These are phyloP conservation scores for Rhingia campestris DNA, from an alignment of 2,888 invertebrate genomes.

Conservation along the genomic window DNA sequence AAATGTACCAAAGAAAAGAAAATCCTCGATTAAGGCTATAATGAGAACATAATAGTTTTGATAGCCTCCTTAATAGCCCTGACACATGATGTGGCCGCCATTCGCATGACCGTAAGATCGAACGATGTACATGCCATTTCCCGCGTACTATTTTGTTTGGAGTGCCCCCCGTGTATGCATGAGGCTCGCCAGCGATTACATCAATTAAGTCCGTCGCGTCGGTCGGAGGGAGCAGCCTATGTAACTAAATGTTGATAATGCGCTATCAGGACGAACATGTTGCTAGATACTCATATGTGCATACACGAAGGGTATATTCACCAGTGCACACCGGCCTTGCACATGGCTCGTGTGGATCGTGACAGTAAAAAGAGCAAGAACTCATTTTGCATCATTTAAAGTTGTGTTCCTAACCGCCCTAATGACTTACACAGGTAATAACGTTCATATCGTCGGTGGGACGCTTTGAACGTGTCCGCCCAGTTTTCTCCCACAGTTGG, in stretches of 20 bases:
- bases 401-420: slow-evolving; percentile 63
- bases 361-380: slow-evolving; percentile 45
- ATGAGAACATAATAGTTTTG: slow-evolving; percentile 67
- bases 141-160: slow-evolving; percentile 25
- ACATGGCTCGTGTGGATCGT: slow-evolving; percentile 58
- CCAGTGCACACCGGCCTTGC: slow-evolving; percentile 3
- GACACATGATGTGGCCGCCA: slow-evolving; percentile 54
- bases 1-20: slow-evolving; percentile 34
- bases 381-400: slow-evolving; percentile 67
- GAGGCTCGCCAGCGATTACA: slow-evolving; percentile 51
- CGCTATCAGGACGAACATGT: slow-evolving; percentile 64
- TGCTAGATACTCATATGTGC: slow-evolving; percentile 33
- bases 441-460: slow-evolving; percentile 46
- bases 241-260: slow-evolving; percentile 66
- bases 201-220: slow-evolving; percentile 54
- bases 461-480: slow-evolving; percentile 65
- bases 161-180: slow-evolving; percentile 19
- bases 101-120: slow-evolving; percentile 48
- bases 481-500: slow-evolving; percentile 62
- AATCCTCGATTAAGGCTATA: slow-evolving; percentile 55
- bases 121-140: slow-evolving; percentile 38
- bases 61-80: slow-evolving; percentile 59
- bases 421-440: slow-evolving; percentile 70
- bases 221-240: slow-evolving; percentile 48
- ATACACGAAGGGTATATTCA: slow-evolving; percentile 11